Percentiles rank a stretch among this genome's conserved stretches.
These are phyloP conservation scores for Hirundichthys speculiger DNA, from an alignment of 2,113 vertebrate genomes.

Conservation along the genomic window DNA sequence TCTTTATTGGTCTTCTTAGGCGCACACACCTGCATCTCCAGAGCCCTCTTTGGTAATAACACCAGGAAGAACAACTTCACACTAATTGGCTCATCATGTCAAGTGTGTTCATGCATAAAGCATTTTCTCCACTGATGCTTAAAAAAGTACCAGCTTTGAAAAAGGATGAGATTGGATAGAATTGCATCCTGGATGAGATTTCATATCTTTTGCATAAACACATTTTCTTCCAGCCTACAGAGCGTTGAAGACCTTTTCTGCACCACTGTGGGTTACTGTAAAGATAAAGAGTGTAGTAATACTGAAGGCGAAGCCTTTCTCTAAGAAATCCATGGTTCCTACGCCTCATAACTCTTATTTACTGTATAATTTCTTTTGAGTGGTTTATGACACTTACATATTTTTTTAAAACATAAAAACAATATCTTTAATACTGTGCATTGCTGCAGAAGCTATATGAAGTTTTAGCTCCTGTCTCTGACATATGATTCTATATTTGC, in stretches of 20 bases:
- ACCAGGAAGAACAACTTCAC: conserved; percentile 64
- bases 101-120: conserved; percentile 59
- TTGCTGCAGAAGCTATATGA: no score
- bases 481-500: no score
- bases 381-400: no score
- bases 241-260: background rate
- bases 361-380: background rate
- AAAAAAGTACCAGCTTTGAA: conserved; percentile 43
- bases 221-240: conserved; percentile 3
- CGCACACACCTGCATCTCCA: conserved; percentile 69
- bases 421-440: no score
- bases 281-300: no score
- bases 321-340: no score
- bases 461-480: no score
- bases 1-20: conserved; percentile 64
- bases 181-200: conserved; percentile 38
- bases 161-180: conserved; percentile 37
- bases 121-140: conserved; percentile 25
- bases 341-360: no score
- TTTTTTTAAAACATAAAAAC: no score
- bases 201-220: conserved; percentile 23
- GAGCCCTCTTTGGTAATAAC: conserved; percentile 55
- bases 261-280: no score
- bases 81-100: conserved; percentile 72
- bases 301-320: no score